Evolutionary conservation across 2,113 vertebrate genomes (phyloP), one percentile per base, ranked within the genome.

Genomic region (Centropus bengalensis): DNA sequence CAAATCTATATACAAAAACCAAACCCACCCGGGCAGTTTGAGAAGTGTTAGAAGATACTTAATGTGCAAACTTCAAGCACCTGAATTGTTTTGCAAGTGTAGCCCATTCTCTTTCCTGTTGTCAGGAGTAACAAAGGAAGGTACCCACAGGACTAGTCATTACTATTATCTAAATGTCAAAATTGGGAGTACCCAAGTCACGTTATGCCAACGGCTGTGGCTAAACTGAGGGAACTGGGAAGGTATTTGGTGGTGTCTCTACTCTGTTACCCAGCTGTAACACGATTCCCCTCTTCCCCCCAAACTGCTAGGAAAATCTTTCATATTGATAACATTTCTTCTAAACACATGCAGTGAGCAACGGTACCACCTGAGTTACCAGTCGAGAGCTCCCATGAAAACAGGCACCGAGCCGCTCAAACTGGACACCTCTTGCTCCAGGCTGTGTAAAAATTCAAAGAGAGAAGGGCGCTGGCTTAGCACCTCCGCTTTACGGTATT

Each of bases 381-480:
- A 76, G 63, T 22, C 1, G 2, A 58, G 42, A 75, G n/a, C 58
- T 84, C n/a, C 70, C 54, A 84, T 8, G 1, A 33, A 87, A 87
- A 76, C 45, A 82, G 47, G 20, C 44, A 51, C 28, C 4, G 8
- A 88, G 36, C 0, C 2, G 62, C 30, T 77, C 59, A 66, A 66
- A 77, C 1, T 14, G 32, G 51, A 77, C 0, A 1, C 13, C 33
- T 75, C 73, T 59, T 30, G 56, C 87, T 87, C 47, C 67, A 44
- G 91, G 95, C 59, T 77, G 59, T 58, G 78, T 91, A 93, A 95
- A 95, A 86, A 87, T 83, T 71, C 5, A 2, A 78, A 91, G 79
- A 73, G 30, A 83, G 55, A 10, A 30, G 17, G 0, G 0, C 49
- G 2, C 32, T 33, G 82, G 23, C 91, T 94, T 94, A 92, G 58